phyloP scores from a whole-genome alignment of 2,888 invertebrate species.

The Agrilus cyanescens region DNA sequence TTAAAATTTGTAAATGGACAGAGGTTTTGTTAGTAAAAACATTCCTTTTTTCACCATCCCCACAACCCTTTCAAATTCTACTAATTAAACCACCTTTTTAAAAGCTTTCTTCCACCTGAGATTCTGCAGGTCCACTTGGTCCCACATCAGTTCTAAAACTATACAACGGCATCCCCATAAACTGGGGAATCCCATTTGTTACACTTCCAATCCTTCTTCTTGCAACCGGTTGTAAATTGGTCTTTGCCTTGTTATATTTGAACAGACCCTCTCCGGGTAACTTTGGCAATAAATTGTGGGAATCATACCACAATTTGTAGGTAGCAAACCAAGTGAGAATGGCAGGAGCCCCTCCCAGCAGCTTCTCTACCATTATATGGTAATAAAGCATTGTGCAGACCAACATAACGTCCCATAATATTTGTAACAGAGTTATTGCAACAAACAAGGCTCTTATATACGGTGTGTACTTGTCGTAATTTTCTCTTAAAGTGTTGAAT shows the following conservation, averaged over 20 bases:
- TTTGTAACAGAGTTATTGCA: conserved; percentile 61
- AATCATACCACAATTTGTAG: conserved; percentile 68
- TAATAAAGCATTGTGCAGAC: conserved; percentile 88
- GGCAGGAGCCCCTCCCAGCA: conserved; percentile 77
- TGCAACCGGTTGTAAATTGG: conserved; percentile 8
- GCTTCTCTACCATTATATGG: conserved; percentile 93
- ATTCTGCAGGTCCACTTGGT: too few relatives aligned
- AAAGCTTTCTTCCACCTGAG: too few relatives aligned
- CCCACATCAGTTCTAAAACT: conserved; percentile 21
- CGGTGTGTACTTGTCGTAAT: conserved; percentile 70
- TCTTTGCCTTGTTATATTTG: conserved; percentile 54
- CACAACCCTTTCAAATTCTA: too few relatives aligned
- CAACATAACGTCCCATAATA: conserved; percentile 94
- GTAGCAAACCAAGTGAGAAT: conserved; percentile 84
- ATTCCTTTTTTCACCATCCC: too few relatives aligned
- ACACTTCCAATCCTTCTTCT: conserved; percentile 38
- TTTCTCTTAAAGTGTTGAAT: conserved; percentile 53
- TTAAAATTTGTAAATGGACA: too few relatives aligned
- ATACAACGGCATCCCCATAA: conserved; percentile 73
- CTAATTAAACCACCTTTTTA: too few relatives aligned
- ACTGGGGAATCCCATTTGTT: conserved; percentile 38
- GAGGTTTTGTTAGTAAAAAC: too few relatives aligned
- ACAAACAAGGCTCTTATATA: conserved; percentile 70
- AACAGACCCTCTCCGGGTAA: conserved; percentile 70
- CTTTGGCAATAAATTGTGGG: conserved; percentile 50